Evolutionary conservation across 1,140 invertebrate species (phyloP).

Genomic region (Neodiprion virginianus): DNA sequence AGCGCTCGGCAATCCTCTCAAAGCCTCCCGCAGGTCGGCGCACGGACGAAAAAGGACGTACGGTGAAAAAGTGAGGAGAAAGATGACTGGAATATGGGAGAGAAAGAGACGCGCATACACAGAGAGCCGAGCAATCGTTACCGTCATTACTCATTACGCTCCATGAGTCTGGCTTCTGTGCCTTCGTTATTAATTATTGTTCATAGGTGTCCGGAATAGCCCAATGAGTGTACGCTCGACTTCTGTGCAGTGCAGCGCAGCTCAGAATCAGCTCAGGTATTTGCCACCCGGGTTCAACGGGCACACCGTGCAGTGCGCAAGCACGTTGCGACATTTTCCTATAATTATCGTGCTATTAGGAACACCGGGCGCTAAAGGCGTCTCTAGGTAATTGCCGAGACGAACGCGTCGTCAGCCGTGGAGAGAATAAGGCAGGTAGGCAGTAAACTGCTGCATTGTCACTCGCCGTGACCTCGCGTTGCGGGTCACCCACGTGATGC

Average conservation of each 20-base stretch:
- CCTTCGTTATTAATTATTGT: constrained; percentile 7
- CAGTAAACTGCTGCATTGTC: too few relatives aligned
- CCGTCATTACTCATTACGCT: not conserved
- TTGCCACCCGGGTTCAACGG: not conserved
- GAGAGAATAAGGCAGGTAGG: too few relatives aligned
- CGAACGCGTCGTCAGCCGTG: not conserved
- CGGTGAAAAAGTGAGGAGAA: not conserved
- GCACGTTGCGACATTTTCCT: constrained; percentile 4
- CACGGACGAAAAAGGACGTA: too few relatives aligned
- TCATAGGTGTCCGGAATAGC: not conserved
- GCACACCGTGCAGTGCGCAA: not conserved
- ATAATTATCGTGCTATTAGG: not conserved
- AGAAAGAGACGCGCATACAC: not conserved
- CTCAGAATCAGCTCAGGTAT: too few relatives aligned
- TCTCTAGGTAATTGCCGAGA: constrained; percentile 2
- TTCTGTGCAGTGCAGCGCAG: too few relatives aligned
- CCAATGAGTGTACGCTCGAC: not conserved
- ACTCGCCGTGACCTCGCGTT: not conserved
- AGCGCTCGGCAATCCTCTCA: not conserved
- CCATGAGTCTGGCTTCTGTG: not conserved
- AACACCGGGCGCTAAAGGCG: not conserved
- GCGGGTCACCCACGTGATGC: not conserved
- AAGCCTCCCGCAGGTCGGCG: not conserved
- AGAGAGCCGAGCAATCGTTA: not conserved
- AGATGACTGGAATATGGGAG: not conserved